Conservation (phyloP, 2,888 invertebrate genomes). For the Spialia ferax region DNA sequence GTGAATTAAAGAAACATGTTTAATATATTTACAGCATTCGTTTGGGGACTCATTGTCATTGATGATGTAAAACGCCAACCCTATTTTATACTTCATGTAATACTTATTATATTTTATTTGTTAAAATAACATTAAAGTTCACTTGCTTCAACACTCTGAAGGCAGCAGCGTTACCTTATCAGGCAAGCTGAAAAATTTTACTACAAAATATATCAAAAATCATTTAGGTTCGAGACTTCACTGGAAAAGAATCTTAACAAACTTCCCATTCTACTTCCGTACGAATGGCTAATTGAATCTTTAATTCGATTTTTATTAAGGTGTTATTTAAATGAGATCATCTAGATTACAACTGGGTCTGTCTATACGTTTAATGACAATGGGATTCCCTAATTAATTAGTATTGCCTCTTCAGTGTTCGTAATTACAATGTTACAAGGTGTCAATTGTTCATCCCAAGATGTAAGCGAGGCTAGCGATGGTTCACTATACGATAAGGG, state of each 20-base stretch:
- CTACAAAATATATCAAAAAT: too few relatives aligned
- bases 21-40: too few relatives aligned
- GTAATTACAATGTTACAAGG: background rate
- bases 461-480: background rate
- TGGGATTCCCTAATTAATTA: background rate
- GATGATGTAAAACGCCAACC: too few relatives aligned
- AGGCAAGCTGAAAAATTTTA: too few relatives aligned
- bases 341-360: slow-evolving; percentile 7
- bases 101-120: too few relatives aligned
- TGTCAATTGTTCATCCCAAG: background rate
- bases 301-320: slow-evolving; percentile 61
- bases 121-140: too few relatives aligned
- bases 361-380: background rate
- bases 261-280: slow-evolving; percentile 48
- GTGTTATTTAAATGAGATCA: slow-evolving; percentile 61
- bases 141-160: too few relatives aligned
- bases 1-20: too few relatives aligned
- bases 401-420: background rate
- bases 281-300: slow-evolving; percentile 59
- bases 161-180: too few relatives aligned
- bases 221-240: slow-evolving; percentile 28
- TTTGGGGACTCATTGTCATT: too few relatives aligned
- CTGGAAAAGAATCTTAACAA: slow-evolving; percentile 44
- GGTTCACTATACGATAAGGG: too few relatives aligned
- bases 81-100: too few relatives aligned